Percentiles rank a stretch among this genome's conserved stretches.
Conservation (phyloP, 2,113 vertebrate genomes). For the Dendropsophus ebraccatus region DNA sequence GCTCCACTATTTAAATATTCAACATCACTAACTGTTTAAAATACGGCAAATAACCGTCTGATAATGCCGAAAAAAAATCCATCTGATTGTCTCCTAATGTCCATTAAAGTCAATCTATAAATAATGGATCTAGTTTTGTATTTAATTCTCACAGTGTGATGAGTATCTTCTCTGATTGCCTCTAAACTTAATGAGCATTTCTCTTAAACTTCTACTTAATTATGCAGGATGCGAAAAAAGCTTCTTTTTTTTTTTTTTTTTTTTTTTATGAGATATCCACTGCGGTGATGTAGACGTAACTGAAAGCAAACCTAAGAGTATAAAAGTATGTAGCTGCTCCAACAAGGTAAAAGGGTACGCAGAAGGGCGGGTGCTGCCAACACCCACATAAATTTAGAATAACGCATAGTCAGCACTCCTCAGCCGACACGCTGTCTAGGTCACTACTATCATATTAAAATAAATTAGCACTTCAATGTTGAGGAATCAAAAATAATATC, state of each 20-base stretch:
- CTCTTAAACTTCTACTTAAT: slow-evolving; percentile 28
- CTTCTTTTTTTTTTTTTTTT: not conserved
- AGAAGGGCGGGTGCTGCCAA: slow-evolving; percentile 25
- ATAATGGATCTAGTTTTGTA: slow-evolving; percentile 3
- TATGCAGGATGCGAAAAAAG: not conserved
- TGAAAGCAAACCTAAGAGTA: not conserved
- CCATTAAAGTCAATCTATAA: slow-evolving; percentile 24
- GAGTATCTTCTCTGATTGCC: slow-evolving; percentile 20
- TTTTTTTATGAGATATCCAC: not conserved
- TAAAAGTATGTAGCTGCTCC: not conserved
- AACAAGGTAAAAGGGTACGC: not conserved
- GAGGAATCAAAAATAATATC: not conserved
- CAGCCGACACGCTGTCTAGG: not conserved
- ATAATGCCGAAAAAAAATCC: not conserved
- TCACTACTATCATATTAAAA: not conserved
- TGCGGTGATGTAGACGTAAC: not conserved
- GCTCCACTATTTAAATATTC: not conserved
- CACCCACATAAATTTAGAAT: not conserved
- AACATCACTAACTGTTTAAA: not conserved
- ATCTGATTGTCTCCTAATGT: slow-evolving; percentile 18
- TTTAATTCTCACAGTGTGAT: slow-evolving; percentile 20
- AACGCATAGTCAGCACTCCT: slow-evolving; percentile 1
- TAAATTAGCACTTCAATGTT: not conserved
- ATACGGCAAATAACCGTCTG: slow-evolving; percentile 1
- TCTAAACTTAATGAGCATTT: slow-evolving; percentile 20